These are phyloP conservation scores for Diaphora mendica DNA, from an alignment of 2,888 invertebrate genomes.

Conservation along the genomic window DNA sequence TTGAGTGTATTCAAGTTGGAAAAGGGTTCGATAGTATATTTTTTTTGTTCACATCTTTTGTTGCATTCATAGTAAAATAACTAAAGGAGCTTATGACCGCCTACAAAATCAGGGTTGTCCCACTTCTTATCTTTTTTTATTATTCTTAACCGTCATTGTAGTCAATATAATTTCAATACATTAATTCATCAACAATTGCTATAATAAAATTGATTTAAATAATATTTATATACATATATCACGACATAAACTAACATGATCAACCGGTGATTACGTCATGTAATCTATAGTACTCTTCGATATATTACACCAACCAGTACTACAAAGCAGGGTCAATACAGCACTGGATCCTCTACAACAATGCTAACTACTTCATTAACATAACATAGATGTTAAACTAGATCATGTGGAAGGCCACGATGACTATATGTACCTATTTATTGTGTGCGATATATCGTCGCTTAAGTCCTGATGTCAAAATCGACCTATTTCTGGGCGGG, in stretches of 20 bases:
- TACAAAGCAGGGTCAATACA: constrained; percentile 69
- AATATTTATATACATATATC: not conserved
- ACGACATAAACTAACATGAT: constrained; percentile 1
- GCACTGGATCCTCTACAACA: constrained; percentile 75
- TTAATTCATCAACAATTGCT: no score
- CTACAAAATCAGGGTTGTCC: not conserved
- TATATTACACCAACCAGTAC: constrained; percentile 30
- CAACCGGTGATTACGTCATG: constrained; percentile 32
- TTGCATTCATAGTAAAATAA: not conserved
- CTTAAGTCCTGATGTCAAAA: not conserved
- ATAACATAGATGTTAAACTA: constrained; percentile 76
- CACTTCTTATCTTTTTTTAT: not conserved
- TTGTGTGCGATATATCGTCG: constrained; percentile 7
- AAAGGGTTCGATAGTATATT: not conserved
- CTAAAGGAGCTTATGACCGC: not conserved
- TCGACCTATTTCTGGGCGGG: not conserved
- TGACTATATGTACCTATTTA: constrained; percentile 27
- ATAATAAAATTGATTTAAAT: not conserved
- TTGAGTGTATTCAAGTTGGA: not conserved
- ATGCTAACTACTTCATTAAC: constrained; percentile 84
- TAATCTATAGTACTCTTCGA: constrained; percentile 13
- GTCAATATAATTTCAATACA: not conserved
- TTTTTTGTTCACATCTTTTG: not conserved
- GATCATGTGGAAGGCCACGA: constrained; percentile 76
- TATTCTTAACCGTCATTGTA: not conserved